Conservation (phyloP, 2,113 vertebrate genomes). For the Triplophysa rosa region DNA sequence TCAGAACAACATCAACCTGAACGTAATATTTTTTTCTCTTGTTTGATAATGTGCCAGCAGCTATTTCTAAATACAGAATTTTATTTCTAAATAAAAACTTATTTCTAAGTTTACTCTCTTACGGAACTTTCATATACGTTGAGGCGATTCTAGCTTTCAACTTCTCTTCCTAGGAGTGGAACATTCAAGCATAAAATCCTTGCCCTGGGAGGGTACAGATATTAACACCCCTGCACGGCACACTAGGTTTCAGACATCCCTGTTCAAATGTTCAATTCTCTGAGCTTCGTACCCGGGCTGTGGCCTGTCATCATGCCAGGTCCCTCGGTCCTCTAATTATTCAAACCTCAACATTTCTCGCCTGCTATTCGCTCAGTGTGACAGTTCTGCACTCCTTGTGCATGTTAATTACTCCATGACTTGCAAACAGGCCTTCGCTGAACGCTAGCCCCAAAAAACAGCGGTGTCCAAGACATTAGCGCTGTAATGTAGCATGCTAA, state of each 20-base stretch:
- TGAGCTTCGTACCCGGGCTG: slow-evolving; percentile 17
- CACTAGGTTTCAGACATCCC: slow-evolving; percentile 13
- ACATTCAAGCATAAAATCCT: slow-evolving; percentile 30
- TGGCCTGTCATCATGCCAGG: slow-evolving; percentile 17
- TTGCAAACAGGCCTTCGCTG: neutral
- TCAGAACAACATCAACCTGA: too few relatives aligned
- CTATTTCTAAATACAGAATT: neutral
- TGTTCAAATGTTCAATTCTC: slow-evolving; percentile 25
- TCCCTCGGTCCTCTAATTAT: slow-evolving; percentile 37
- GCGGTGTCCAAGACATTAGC: too few relatives aligned
- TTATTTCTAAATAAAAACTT: too few relatives aligned
- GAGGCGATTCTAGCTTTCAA: neutral
- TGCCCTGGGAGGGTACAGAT: slow-evolving; percentile 13
- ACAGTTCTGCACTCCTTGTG: neutral
- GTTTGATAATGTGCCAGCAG: neutral
- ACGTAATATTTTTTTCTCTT: neutral
- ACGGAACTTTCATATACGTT: neutral
- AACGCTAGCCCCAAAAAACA: neutral
- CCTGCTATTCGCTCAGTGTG: neutral
- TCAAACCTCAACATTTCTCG: slow-evolving; percentile 16
- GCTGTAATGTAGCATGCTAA: neutral
- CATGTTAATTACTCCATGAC: slow-evolving; percentile 7
- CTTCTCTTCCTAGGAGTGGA: slow-evolving; percentile 22
- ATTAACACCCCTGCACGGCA: slow-evolving; percentile 24
- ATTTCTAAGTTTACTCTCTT: slow-evolving; percentile 2